These are phyloP conservation scores for Agrypnus murinus DNA, from an alignment of 2,888 invertebrate species.

Conservation along the genomic window DNA sequence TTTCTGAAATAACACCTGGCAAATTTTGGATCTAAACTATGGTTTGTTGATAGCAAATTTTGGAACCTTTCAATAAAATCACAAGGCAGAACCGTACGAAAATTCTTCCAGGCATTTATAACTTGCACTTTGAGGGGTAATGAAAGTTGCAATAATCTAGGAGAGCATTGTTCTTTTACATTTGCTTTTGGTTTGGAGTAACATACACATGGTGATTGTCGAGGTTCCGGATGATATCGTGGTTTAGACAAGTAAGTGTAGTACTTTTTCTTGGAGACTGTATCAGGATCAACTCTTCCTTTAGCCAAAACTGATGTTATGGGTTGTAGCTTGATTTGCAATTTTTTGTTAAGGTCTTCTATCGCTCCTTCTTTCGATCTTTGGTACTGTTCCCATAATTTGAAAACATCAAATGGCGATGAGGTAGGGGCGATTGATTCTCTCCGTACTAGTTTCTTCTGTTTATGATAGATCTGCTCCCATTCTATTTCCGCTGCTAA, in stretches of 20 bases:
- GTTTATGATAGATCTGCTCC: slow-evolving; percentile 52
- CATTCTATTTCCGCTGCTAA: slow-evolving; percentile 55
- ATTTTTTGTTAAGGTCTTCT: slow-evolving; percentile 24
- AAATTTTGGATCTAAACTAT: slow-evolving; percentile 63
- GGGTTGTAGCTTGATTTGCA: slow-evolving; percentile 5
- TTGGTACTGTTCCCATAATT: slow-evolving; percentile 46
- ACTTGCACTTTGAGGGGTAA: slow-evolving; percentile 63
- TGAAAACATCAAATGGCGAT: slow-evolving; percentile 54
- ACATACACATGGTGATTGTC: too few species aligned
- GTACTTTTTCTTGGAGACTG: slow-evolving; percentile 18
- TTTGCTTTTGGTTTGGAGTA: neutral
- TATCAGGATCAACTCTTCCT: slow-evolving; percentile 5
- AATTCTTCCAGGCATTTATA: slow-evolving; percentile 63
- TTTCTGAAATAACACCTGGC: slow-evolving; percentile 64
- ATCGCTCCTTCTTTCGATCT: slow-evolving; percentile 41
- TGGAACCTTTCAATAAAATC: slow-evolving; percentile 62
- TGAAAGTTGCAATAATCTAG: slow-evolving; percentile 63
- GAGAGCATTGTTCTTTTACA: slow-evolving; percentile 62
- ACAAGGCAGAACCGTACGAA: slow-evolving; percentile 57
- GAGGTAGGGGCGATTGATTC: slow-evolving; percentile 52
- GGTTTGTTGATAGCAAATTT: slow-evolving; percentile 62
- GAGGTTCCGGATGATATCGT: neutral
- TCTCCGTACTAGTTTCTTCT: slow-evolving; percentile 48
- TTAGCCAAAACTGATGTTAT: neutral
- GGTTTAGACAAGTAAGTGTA: slow-evolving; percentile 18